Base-by-base conservation (phyloP, 1,140 invertebrate genomes). In the Apis florea region DNA sequence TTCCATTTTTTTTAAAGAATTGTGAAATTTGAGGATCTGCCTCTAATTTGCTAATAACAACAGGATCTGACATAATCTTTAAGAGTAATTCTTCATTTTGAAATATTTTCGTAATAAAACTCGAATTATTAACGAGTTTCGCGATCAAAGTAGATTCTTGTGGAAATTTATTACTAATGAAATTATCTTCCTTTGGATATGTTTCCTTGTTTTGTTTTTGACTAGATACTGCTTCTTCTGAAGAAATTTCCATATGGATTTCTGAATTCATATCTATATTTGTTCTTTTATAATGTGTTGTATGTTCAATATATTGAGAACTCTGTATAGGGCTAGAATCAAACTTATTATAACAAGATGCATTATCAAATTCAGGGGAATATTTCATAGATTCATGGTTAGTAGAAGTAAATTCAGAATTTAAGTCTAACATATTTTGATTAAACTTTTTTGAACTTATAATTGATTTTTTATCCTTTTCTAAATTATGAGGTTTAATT, bases 61-160 rank as follows among this genome's bases (percentile, higher is more conserved):
- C 88, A 3, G 92, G 89, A 70, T 92, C 87, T 10, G 89, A 87
- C 31, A 93, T 85, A 40, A 93, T 88, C 54, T 93, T 93, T n/a
- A 88, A 13, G n/a, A 93, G 47, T 11, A 93, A 13, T 58, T 88
- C 89, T 70, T 88, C 83, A 83, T 94, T 90, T 77, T 90, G 85
- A 76, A 93, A 84, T 81, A 93, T 85, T 75, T 91, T 93, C 2
- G 90, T 83, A 5, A 93, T 67, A 24, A 94, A 71, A 79, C 74
- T 86, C 12, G 91, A 88, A 88, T 91, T 92, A 19, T 77, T 90
- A 10, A 92, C 40, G 40, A 93, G 79, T 47, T 92, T 92, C 4
- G 84, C 26, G 47, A 92, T 47, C 12, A 90, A 15, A 1, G 49
- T 58, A 0, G 90, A 85, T 64, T 92, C 86, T 56, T 88, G 77